phyloP scores from a whole-genome alignment of 2,888 invertebrate species.

The Agrochola lychnidis region DNA sequence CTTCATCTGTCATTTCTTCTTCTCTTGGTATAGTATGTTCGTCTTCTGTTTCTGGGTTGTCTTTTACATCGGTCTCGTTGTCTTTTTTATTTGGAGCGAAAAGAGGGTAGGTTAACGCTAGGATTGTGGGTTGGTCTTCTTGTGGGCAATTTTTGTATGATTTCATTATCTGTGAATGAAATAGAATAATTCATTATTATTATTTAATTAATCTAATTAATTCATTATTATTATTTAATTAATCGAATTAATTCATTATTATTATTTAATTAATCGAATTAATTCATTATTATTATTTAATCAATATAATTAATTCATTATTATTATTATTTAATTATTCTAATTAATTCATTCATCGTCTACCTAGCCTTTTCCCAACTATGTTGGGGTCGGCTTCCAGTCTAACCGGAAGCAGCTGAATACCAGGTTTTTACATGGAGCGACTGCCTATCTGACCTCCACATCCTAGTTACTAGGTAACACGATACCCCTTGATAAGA shows the following conservation, averaged over 20 bases:
- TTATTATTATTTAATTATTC: too few species aligned
- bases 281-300: background rate
- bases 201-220: too few species aligned
- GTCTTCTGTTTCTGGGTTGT: constrained; percentile 62
- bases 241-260: background rate
- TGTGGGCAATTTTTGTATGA: constrained; percentile 77
- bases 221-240: background rate
- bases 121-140: constrained; percentile 91
- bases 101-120: constrained; percentile 95
- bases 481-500: too few species aligned
- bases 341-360: background rate
- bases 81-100: constrained; percentile 85
- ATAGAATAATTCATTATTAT: background rate
- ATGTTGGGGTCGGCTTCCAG: too few species aligned
- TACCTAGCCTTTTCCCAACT: too few species aligned
- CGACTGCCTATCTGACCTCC: too few species aligned
- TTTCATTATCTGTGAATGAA: constrained; percentile 81
- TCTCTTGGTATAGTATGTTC: constrained; percentile 4
- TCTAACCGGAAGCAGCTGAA: too few species aligned
- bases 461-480: too few species aligned
- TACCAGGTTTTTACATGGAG: too few species aligned
- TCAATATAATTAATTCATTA: background rate
- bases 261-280: too few species aligned
- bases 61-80: constrained; percentile 27
- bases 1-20: constrained; percentile 34